Evolutionary conservation across 2,113 vertebrate genomes (phyloP), one percentile per base, ranked within the genome.

Genomic region (Mus musculus): DNA sequence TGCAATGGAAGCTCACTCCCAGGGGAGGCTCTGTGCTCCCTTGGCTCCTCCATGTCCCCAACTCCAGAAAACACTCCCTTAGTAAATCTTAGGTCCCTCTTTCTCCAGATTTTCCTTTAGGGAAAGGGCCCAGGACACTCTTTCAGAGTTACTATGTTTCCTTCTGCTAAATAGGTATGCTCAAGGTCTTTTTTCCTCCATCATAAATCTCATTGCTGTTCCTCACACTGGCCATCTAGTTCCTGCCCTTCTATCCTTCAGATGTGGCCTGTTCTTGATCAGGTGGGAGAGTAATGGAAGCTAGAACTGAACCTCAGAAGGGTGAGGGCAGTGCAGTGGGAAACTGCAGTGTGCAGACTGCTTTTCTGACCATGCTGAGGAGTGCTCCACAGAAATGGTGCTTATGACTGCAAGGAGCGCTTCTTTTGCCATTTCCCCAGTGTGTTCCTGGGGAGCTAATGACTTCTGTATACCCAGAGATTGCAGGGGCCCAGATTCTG

Each of bases 21-120:
- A 1, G 24, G 0, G 0, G 26, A 85, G 33, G 17, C 3, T n/a
- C 2, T 24, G 3, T 49, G 56, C 24, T 82, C 14, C 26, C 36
- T 54, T 56, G 22, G 80, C 20, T 52, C 33, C 49, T 42, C 59
- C 52, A 28, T 61, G 6, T 4, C 7, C 42, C n/a, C 19, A 24
- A 42, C 33, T 85, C 33, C 52, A 39, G 39, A 76, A 61, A 16
- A 7, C 16, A 49, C 0, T 20, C 67, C 81, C 30, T 88, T n/a
- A 20, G 6, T 26, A 39, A 75, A n/a, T 24, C 46, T 1, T 22
- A 28, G 2, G 5, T 3, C 3, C 4, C 59, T 61, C 39, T 42
- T 28, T 5, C 63, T 56, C 36, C 9, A 72, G 59, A 28, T 36
- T 36, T 52, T 65, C 26, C 7, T 52, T 69, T 63, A 84, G 49